These are phyloP conservation scores for Drosophila kuntzei DNA, from an alignment of 2,888 invertebrate genomes.

Conservation along the genomic window DNA sequence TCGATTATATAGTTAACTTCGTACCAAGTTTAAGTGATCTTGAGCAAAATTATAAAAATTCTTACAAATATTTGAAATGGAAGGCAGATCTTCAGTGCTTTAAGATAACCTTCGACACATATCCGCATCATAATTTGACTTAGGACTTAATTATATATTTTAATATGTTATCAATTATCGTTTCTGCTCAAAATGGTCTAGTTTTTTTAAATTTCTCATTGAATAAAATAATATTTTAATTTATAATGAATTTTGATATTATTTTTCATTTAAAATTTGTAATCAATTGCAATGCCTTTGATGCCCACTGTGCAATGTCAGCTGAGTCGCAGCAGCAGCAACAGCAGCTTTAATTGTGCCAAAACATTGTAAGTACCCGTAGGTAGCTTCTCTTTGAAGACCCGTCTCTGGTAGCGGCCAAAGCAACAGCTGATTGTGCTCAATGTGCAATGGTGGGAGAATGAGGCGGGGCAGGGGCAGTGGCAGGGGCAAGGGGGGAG, in stretches of 20 bases:
- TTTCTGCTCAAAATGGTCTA: too few relatives aligned
- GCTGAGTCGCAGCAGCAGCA: slow-evolving; percentile 40
- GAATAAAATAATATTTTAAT: too few relatives aligned
- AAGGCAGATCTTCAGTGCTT: too few relatives aligned
- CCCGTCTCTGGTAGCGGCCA: slow-evolving; percentile 25
- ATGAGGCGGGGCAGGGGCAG: neutral
- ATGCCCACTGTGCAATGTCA: slow-evolving; percentile 48
- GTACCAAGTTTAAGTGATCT: too few relatives aligned
- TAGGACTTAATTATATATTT: too few relatives aligned
- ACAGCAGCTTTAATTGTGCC: slow-evolving; percentile 75
- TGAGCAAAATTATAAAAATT: too few relatives aligned
- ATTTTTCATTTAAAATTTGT: neutral
- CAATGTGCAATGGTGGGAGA: neutral
- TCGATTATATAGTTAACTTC: too few relatives aligned
- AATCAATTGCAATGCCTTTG: neutral
- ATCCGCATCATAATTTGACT: too few relatives aligned
- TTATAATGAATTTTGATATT: neutral
- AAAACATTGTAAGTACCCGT: slow-evolving; percentile 75
- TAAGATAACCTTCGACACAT: too few relatives aligned
- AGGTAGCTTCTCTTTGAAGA: slow-evolving; percentile 67
- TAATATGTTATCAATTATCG: too few relatives aligned
- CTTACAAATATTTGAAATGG: too few relatives aligned
- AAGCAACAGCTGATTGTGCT: slow-evolving; percentile 72
- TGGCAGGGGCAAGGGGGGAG: slow-evolving; percentile 1
- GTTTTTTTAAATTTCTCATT: too few relatives aligned